Base-by-base conservation (phyloP, 2,888 invertebrate genomes). In the Caenorhabditis sulstoni region DNA sequence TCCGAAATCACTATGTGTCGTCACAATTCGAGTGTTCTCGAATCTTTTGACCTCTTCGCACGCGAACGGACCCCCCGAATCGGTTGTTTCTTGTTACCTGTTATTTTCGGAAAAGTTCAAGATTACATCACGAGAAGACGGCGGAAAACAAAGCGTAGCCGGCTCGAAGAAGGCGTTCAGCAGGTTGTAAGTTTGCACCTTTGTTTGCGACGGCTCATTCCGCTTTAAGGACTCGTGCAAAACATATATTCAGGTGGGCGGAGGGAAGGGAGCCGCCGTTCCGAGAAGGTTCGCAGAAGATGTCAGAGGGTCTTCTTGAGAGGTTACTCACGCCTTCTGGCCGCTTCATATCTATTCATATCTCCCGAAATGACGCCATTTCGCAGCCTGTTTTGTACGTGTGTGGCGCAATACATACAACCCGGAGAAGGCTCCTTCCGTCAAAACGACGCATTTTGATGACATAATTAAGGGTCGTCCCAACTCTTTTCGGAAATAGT, bases 341-440 rank as follows among this genome's bases (percentile, higher is more conserved):
- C n/a, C n/a, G n/a, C 41, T 52, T 66, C 49, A 22, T 16, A 12
- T 39, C 39, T 29, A 45, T 68, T 53, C 59, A 16, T 29, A 66
- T 57, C 20, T 66, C 35, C 12, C 16, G 3, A 41, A 18, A 68
- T 68, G 68, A 59, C 58, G 49, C 45, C 41, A 68, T 68, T 68
- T 68, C 58, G 68, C 23, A 23, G 52, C 52, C 52, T 52, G 52
- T 52, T 53, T 53, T 68, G 59, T 68, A 20, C 58, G 67, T 67
- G 67, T 57, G 66, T 45, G 45, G 29, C 22, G 45, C 52, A 52
- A 49, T 29, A 29, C 7, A 29, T 7, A 29, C 29, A 49, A 23
- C 29, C 23, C 44, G 5, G 11, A 29, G 52, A 52, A 29, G 29
- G 29, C 44, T 44, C 3, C n/a, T 44, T 11, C 22, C 22, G 9